These are phyloP conservation scores for Struthio camelus DNA, from an alignment of 2,113 vertebrate species.

Conservation along the genomic window DNA sequence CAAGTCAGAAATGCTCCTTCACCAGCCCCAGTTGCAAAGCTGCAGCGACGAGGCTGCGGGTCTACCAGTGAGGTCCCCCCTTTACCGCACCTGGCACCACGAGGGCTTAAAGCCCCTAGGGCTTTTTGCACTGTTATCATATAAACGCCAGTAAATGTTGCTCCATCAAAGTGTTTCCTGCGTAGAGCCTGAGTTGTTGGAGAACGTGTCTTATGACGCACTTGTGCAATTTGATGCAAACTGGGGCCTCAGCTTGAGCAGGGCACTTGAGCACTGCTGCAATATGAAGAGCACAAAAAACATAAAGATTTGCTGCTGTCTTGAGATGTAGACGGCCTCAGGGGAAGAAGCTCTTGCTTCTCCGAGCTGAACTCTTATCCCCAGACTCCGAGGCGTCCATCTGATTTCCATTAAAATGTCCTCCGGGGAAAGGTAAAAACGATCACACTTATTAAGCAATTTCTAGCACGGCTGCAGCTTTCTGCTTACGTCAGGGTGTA, in stretches of 20 bases:
- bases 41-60: background rate
- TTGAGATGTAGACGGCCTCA: accelerated
- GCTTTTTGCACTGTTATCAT: background rate
- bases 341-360: background rate
- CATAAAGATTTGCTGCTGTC: background rate
- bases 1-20: background rate
- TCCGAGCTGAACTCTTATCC: background rate
- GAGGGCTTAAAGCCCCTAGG: background rate
- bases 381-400: no score
- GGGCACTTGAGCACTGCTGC: background rate
- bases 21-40: accelerated
- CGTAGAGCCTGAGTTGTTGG: background rate
- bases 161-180: background rate
- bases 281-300: background rate
- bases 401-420: background rate
- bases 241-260: background rate
- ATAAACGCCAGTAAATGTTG: background rate
- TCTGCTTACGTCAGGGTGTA: background rate
- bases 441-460: background rate
- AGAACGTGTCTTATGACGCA: background rate
- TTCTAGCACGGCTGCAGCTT: background rate
- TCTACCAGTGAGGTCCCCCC: background rate
- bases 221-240: background rate
- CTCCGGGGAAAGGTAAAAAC: background rate
- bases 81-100: accelerated